Conservation (phyloP, 2,797 vertebrate genomes). For the Protosalanx chinensis region DNA sequence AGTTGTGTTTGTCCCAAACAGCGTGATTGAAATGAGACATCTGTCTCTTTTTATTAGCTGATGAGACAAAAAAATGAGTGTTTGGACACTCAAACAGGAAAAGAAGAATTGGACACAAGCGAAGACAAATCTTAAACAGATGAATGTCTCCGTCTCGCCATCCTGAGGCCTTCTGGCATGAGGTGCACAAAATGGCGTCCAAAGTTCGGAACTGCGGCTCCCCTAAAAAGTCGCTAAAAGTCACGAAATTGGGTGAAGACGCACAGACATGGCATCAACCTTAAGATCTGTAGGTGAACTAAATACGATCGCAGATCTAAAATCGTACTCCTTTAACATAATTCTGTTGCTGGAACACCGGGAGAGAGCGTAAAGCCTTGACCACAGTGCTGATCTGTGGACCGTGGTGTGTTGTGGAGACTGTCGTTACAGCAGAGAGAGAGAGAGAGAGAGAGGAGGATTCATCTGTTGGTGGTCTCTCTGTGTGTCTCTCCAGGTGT, state of each 20-base stretch:
- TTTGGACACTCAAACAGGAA: constrained; percentile 11
- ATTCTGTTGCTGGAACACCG: too few species aligned
- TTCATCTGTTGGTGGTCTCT: constrained; percentile 31
- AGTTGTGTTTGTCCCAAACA: neutral
- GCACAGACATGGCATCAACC: too few species aligned
- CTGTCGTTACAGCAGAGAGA: constrained; percentile 51
- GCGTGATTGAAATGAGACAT: constrained; percentile 13
- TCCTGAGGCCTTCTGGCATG: too few species aligned
- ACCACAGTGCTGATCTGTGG: constrained; percentile 33
- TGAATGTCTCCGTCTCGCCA: neutral
- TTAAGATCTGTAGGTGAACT: too few species aligned
- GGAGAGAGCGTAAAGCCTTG: constrained; percentile 9
- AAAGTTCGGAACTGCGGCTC: neutral
- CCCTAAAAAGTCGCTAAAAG: too few species aligned
- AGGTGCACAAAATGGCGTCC: too few species aligned
- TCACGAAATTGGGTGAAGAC: too few species aligned
- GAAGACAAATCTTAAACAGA: constrained; percentile 15
- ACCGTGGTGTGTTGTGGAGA: constrained; percentile 43
- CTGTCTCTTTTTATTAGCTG: constrained; percentile 19
- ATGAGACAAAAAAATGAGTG: constrained; percentile 28
- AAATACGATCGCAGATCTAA: too few species aligned
- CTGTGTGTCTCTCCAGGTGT: constrained; percentile 41
- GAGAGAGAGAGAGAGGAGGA: constrained; percentile 23
- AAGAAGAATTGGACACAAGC: constrained; percentile 19
- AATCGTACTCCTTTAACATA: too few species aligned